These are phyloP conservation scores for Entelurus aequoreus DNA, from an alignment of 2,113 vertebrate species.

Conservation along the genomic window DNA sequence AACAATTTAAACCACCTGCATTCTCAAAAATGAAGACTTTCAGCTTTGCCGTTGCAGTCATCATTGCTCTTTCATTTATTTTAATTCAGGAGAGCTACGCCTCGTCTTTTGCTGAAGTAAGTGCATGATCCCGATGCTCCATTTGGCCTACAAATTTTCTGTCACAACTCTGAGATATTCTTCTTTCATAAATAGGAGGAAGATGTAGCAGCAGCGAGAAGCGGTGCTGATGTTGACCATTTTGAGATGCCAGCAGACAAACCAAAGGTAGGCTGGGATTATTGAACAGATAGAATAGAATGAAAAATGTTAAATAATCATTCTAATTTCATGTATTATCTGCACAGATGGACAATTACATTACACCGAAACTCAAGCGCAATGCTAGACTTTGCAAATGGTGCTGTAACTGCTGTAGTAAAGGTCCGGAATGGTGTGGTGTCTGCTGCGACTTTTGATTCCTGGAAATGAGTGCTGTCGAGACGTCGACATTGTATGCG, in stretches of 20 bases:
- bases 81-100: background rate
- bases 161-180: background rate
- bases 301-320: background rate
- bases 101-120: background rate
- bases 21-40: background rate
- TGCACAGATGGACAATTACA: background rate
- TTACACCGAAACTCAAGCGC: background rate
- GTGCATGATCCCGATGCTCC: background rate
- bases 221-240: background rate
- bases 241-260: background rate
- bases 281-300: background rate
- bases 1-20: background rate
- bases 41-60: background rate
- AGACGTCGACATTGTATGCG: too few relatives aligned
- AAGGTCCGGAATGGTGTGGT: background rate
- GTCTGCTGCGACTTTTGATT: constrained; percentile 1
- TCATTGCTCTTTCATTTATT: background rate
- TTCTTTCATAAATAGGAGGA: constrained; percentile 1
- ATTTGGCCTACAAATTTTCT: background rate
- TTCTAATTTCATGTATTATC: background rate
- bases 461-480: background rate
- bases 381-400: background rate
- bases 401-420: background rate
- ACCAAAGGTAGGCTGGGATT: background rate
- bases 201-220: background rate